phyloP scores from a whole-genome alignment of 1,140 invertebrate genomes.

The Anadara kagoshimensis region DNA sequence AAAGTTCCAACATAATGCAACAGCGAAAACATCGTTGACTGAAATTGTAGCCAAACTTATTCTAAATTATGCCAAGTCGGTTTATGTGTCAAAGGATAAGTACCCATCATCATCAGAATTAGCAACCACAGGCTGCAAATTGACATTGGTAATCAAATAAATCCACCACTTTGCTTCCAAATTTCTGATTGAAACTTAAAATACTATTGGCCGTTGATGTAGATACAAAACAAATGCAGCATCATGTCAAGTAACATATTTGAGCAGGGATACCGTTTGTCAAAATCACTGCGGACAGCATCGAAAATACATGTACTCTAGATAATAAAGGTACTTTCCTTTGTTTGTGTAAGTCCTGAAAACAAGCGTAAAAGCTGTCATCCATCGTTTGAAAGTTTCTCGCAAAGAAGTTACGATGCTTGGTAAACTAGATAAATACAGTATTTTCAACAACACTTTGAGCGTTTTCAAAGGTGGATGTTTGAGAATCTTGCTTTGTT shows the following conservation, averaged over 20 bases:
- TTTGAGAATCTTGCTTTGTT: slow-evolving; percentile 18
- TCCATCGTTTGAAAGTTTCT: too few species aligned
- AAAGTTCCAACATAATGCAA: too few species aligned
- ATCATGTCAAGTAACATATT: not conserved
- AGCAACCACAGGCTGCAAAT: slow-evolving; percentile 28
- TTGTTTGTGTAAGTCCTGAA: slow-evolving; percentile 33
- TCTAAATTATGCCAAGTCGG: too few species aligned
- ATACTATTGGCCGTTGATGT: slow-evolving; percentile 41
- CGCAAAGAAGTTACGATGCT: too few species aligned
- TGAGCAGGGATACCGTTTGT: slow-evolving; percentile 6
- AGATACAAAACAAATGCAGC: slow-evolving; percentile 27
- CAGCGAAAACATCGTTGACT: too few species aligned
- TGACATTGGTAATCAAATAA: slow-evolving; percentile 48
- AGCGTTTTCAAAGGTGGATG: too few species aligned
- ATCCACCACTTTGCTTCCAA: slow-evolving; percentile 45
- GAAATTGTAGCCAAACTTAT: too few species aligned
- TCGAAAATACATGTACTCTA: slow-evolving; percentile 42
- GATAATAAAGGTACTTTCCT: slow-evolving; percentile 53
- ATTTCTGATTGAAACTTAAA: slow-evolving; percentile 45
- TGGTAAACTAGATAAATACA: too few species aligned
- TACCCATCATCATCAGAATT: too few species aligned
- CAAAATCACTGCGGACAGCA: slow-evolving; percentile 46
- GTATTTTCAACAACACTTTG: too few species aligned
- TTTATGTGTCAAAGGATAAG: too few species aligned
- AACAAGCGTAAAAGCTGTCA: too few species aligned